These are phyloP conservation scores for Archips crataeganus DNA, from an alignment of 2,888 invertebrate species.

Conservation along the genomic window DNA sequence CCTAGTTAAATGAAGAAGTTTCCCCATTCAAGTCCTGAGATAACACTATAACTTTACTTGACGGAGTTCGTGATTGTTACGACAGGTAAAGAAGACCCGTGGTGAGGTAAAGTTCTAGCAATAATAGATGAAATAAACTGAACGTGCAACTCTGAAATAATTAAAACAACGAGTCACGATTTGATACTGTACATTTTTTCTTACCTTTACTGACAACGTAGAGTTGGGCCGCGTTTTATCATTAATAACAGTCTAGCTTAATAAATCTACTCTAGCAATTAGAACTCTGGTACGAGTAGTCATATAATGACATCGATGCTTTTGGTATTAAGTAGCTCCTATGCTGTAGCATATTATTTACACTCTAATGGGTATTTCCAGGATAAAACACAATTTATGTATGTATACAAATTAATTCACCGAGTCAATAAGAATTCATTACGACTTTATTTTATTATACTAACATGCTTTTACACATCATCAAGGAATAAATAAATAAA, in stretches of 20 bases:
- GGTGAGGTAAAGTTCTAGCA: conserved; percentile 37
- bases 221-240: not conserved
- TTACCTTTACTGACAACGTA: conserved; percentile 27
- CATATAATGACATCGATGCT: conserved; percentile 17
- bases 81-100: conserved; percentile 43
- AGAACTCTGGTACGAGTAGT: not conserved
- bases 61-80: conserved; percentile 46
- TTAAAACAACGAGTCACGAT: conserved; percentile 14
- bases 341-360: not conserved
- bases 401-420: conserved; percentile 18
- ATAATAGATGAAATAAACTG: conserved; percentile 28
- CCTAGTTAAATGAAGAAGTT: conserved; percentile 52
- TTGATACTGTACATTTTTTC: conserved; percentile 20
- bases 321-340: not conserved
- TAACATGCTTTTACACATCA: not conserved
- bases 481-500: too few relatives aligned
- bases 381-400: conserved; percentile 22
- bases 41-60: conserved; percentile 50
- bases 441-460: not conserved
- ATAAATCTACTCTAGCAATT: conserved; percentile 17
- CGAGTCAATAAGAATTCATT: conserved; percentile 4
- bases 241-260: conserved; percentile 34
- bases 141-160: conserved; percentile 20
- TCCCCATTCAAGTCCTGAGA: conserved; percentile 49
- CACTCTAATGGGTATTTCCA: not conserved